Percentiles rank a stretch among this genome's conserved stretches.
These are phyloP conservation scores for Apodemia mormo DNA, from an alignment of 2,888 invertebrate genomes.

Conservation along the genomic window DNA sequence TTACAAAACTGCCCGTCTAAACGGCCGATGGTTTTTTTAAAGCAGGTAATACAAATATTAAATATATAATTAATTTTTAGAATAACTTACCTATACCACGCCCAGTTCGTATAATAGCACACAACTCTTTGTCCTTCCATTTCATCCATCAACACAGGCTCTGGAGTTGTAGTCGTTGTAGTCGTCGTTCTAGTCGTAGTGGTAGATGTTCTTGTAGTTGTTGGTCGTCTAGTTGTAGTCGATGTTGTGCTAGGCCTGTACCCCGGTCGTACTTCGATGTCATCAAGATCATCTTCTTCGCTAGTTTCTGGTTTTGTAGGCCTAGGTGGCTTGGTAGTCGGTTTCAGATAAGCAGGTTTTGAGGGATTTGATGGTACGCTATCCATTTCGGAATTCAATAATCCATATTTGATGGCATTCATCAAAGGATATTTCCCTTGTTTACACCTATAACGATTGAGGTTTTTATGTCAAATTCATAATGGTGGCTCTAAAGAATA, in stretches of 20 bases:
- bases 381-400: constrained; percentile 75
- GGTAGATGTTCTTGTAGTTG: constrained; percentile 36
- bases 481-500: no score
- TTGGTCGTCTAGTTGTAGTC: constrained; percentile 42
- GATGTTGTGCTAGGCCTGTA: constrained; percentile 40
- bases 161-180: constrained; percentile 44
- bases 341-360: neutral
- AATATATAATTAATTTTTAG: neutral
- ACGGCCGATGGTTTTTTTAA: no score
- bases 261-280: constrained; percentile 65
- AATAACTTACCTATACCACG: constrained; percentile 87
- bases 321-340: constrained; percentile 29
- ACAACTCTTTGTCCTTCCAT: constrained; percentile 87
- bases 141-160: constrained; percentile 43
- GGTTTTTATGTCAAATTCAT: neutral
- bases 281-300: constrained; percentile 64
- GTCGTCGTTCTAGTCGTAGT: constrained; percentile 49
- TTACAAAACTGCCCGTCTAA: no score
- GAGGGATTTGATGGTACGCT: constrained; percentile 29
- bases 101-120: constrained; percentile 97
- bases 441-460: constrained; percentile 82
- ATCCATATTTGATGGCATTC: constrained; percentile 87
- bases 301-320: neutral
- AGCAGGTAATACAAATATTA: no score
- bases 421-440: constrained; percentile 91